Conservation (phyloP, 2,888 invertebrate species). For the Leptinotarsa haldemani region DNA sequence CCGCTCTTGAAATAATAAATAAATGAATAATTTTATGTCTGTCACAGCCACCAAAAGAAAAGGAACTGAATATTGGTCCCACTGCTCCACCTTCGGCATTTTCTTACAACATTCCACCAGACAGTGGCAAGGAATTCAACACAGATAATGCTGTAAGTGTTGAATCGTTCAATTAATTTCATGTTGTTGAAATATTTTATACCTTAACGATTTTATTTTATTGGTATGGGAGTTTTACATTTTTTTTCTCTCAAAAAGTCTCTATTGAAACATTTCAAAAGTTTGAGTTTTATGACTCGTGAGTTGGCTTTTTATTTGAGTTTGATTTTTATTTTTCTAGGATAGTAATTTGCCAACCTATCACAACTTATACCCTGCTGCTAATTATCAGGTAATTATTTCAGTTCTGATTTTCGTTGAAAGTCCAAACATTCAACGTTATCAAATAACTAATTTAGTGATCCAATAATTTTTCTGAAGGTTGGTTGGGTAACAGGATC, state of each 20-base stretch:
- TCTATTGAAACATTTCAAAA: background rate
- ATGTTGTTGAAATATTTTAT: background rate
- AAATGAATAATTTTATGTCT: too few species aligned
- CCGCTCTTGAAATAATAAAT: too few species aligned
- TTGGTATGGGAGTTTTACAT: background rate
- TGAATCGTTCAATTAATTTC: constrained; percentile 1
- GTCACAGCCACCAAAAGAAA: constrained; percentile 44
- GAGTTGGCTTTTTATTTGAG: constrained; percentile 35
- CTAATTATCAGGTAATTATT: constrained; percentile 61
- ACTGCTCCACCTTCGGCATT: constrained; percentile 63
- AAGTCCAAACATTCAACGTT: too few species aligned
- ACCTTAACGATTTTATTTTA: background rate
- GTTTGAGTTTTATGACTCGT: background rate
- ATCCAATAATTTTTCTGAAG: too few species aligned
- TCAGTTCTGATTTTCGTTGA: constrained; percentile 22
- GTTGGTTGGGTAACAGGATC: too few species aligned
- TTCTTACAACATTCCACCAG: constrained; percentile 78
- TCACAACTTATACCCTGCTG: constrained; percentile 79
- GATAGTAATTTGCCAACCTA: constrained; percentile 77
- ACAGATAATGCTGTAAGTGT: constrained; percentile 70
- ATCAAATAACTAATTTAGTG: too few species aligned
- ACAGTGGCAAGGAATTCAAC: constrained; percentile 72
- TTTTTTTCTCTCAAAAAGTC: too few species aligned
- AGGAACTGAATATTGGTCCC: constrained; percentile 49
- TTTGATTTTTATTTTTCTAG: constrained; percentile 68